Conservation (phyloP, 1,140 invertebrate species). For the Bombus turneri region DNA sequence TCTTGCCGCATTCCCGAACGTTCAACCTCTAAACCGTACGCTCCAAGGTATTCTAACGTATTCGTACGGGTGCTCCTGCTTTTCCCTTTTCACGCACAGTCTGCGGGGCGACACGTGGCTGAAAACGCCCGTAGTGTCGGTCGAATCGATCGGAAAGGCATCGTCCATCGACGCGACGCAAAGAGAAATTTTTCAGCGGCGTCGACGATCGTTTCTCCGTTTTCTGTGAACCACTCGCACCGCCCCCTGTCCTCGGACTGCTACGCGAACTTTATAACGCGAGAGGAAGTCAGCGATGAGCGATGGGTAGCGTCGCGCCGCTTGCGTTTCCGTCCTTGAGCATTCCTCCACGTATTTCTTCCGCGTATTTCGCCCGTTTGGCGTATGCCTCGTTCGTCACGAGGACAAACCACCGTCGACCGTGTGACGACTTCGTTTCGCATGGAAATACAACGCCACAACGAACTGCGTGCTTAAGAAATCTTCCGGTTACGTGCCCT, state of each 20-base stretch:
- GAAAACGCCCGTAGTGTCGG: background rate
- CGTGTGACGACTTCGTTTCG: conserved; percentile 21
- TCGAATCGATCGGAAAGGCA: conserved; percentile 43
- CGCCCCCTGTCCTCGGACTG: background rate
- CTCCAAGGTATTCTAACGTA: no score
- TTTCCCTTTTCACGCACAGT: no score
- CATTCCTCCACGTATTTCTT: conserved; percentile 51
- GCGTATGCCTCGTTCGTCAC: conserved; percentile 28
- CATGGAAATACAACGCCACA: background rate
- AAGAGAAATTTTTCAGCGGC: conserved; percentile 35
- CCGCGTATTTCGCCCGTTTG: conserved; percentile 28
- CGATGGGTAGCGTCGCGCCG: conserved; percentile 5
- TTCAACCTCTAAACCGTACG: no score
- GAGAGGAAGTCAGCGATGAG: conserved; percentile 11
- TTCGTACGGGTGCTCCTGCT: no score
- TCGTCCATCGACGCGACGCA: conserved; percentile 9
- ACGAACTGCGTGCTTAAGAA: background rate
- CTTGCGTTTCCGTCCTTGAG: background rate
- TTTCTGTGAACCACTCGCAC: conserved; percentile 1
- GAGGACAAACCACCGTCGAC: conserved; percentile 8
- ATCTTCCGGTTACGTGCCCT: background rate
- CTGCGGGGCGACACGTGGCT: conserved; percentile 11
- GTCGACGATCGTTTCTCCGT: conserved; percentile 28
- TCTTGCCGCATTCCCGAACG: no score
- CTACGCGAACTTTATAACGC: conserved; percentile 59